Base-by-base conservation (phyloP, 1,140 invertebrate species). In the Pomacea maculata region DNA sequence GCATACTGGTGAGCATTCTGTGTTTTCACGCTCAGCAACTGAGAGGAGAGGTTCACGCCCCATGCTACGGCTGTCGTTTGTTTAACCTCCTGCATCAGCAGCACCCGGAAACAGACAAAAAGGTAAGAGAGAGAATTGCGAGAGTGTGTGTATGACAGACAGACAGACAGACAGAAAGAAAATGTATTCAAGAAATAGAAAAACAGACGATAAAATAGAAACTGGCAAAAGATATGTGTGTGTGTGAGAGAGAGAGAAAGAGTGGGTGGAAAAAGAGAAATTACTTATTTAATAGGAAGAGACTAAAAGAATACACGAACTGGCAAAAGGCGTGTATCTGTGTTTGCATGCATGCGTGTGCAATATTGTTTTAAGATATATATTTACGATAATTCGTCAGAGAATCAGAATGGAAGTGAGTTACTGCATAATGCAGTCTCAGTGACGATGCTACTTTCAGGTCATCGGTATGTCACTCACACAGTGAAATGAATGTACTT, bases 61-160 rank as follows among this genome's bases (percentile, higher is more conserved):
- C 83, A 17, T 84, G 83, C 57, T 84, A 84, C 29, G 83, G 80
- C 25, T 84, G 83, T 64, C 80, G 74, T 19, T 73, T 84, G 8
- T 84, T 84, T 73, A 84, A 84, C 74, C 55, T 84, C 65, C 65
- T 82, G 55, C 80, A 82, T 34, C 65, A 67, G 61, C 67, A 82
- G 55, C 76, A 82, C 45, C 80, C 71, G 17, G 77, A 82, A 67
- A 73, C 67, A 21, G n/a, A 54, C 21, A 72, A 72, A 34, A 72
- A 79, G 63, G 81, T 82, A 65, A 78, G 80, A 76, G 25, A 19
- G n/a, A 70, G n/a, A 11, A 25, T 70, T 67, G 64, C 2, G n/a
- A 34, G 67, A 70, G 67, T 12, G n/a, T 12, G 34, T 21, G 67
- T 17, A 1, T 70, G 67, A 25, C 4, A 25, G 21, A 25, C 3